Evolutionary conservation across 2,888 invertebrate species (phyloP).

Genomic region (Sarcophaga variegata): DNA sequence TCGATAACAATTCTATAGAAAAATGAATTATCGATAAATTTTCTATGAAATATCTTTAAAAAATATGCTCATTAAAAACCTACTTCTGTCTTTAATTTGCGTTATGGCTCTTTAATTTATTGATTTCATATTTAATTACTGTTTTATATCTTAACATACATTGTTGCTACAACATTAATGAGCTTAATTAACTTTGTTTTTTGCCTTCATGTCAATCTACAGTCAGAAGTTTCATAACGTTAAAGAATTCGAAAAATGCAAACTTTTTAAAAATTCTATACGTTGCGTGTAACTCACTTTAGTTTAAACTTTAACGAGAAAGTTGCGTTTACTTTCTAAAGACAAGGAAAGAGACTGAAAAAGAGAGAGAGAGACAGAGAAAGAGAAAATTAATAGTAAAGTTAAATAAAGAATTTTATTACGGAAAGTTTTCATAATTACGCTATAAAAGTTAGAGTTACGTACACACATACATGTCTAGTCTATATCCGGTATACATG

Average conservation of each 20-base stretch:
- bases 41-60: too few relatives aligned
- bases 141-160: neutral
- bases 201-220: neutral
- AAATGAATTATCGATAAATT: too few relatives aligned
- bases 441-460: too few relatives aligned
- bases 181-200: neutral
- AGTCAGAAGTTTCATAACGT: neutral
- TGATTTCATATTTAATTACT: neutral
- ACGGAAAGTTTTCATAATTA: too few relatives aligned
- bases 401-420: too few relatives aligned
- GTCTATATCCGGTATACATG: too few relatives aligned
- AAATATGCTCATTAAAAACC: neutral
- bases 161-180: neutral
- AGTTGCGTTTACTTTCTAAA: constrained; percentile 39
- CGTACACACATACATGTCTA: too few relatives aligned
- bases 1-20: too few relatives aligned
- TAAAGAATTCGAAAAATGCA: neutral
- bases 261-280: constrained; percentile 38
- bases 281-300: constrained; percentile 43
- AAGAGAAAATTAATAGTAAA: too few relatives aligned
- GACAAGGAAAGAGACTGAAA: neutral
- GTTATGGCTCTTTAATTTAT: neutral
- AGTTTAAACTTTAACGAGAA: constrained; percentile 20
- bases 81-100: neutral
- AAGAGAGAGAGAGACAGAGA: too few relatives aligned